Evolutionary conservation across 1,140 invertebrate genomes (phyloP).

Genomic region (Venturia canescens): DNA sequence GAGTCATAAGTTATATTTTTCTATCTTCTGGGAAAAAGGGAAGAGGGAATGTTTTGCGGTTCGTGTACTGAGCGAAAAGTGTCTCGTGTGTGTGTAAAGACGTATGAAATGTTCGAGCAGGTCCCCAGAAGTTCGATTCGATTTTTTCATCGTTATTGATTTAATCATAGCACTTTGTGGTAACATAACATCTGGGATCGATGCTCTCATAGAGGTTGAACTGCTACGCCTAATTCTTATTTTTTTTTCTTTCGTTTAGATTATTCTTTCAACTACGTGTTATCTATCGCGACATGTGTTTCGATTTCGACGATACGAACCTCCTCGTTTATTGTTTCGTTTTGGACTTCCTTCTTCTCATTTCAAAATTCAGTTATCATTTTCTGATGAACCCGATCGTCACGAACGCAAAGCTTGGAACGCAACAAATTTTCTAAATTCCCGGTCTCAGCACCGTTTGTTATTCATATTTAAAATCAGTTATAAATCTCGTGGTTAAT

Average conservation of each 20-base stretch:
- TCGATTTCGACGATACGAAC: too few relatives aligned
- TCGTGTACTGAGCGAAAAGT: background rate
- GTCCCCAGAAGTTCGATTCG: background rate
- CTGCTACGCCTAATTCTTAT: background rate
- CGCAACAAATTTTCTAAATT: slow-evolving; percentile 17
- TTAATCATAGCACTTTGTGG: slow-evolving; percentile 37
- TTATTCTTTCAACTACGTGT: background rate
- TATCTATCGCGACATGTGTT: background rate
- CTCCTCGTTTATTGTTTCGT: background rate
- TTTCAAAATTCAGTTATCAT: slow-evolving; percentile 6
- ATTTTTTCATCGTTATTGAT: background rate
- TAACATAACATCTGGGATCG: background rate
- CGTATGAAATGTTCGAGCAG: background rate
- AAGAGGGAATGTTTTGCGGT: background rate
- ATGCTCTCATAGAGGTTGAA: slow-evolving; percentile 6
- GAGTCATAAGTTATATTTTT: background rate
- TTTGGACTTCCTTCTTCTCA: background rate
- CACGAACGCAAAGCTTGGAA: background rate
- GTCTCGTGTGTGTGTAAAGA: background rate
- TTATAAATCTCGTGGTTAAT: background rate
- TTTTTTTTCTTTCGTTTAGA: background rate
- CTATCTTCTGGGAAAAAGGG: background rate
- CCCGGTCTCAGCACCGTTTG: slow-evolving; percentile 8
- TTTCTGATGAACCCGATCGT: background rate
- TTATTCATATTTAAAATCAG: slow-evolving; percentile 17